Base-by-base conservation (phyloP, 2,113 vertebrate genomes). In the Barnardius zonarius region DNA sequence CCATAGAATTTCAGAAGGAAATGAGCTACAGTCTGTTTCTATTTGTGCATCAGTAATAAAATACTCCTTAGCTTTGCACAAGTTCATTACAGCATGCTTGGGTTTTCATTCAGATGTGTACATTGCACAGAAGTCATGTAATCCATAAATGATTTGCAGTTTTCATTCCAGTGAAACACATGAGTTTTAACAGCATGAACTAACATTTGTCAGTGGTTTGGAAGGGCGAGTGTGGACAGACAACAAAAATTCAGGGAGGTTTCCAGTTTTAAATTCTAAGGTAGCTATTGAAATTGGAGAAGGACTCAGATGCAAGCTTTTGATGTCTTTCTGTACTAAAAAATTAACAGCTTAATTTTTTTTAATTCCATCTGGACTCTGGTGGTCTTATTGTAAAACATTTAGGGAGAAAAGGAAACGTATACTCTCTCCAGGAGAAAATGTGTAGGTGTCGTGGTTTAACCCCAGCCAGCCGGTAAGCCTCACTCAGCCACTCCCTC, bases 11-110 rank as follows among this genome's bases (percentile, higher is more conserved):
- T 72, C 52, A 87, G 78, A 72, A n/a, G 17, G 33, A 51, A 59
- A 28, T 30, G 46, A 68, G 30, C 25, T 66, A 41, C 44, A 72
- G 37, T 13, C 63, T 68, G 14, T 74, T 83, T 81, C 24, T 28
- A 74, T 83, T 75, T 73, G 72, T 76, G 22, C 27, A 18, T 63
- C 81, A 17, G 31, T 46, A 63, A 25, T 30, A 74, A 67, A 28
- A 39, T 51, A 5, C 41, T 75, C 13, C 37, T 74, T 70, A 27
- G 52, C 20, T 88, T 95, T 91, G 39, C 28, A 11, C 10, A 24
- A 57, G n/a, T 19, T n/a, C 33, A 22, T 82, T 82, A 11, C 48
- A 86, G 6, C 52, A 16, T 0, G 0, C 23, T 78, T 0, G 0
- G 55, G 39, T 86, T 83, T 90, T 83, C 79, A 33, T 83, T 72